These are phyloP conservation scores for Cyclophora albipunctata DNA, from an alignment of 2,888 invertebrate genomes.

Conservation along the genomic window DNA sequence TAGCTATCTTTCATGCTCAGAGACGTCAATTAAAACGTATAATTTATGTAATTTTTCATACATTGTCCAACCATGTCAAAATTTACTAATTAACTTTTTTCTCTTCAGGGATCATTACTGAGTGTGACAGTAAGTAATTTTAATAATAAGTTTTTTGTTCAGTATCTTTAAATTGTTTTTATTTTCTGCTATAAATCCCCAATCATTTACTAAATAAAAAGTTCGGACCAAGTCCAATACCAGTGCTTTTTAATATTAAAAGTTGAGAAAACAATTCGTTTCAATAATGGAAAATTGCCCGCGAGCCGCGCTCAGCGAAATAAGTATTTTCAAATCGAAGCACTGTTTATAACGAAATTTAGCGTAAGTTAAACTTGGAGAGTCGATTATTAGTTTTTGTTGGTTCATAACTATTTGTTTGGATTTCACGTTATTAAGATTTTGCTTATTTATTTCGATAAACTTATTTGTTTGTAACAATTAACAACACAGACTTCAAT, in stretches of 20 bases:
- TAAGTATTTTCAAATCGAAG: conserved; percentile 56
- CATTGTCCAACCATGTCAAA: too few relatives aligned
- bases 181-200: too few relatives aligned
- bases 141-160: too few relatives aligned
- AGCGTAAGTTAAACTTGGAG: conserved; percentile 41
- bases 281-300: conserved; percentile 59
- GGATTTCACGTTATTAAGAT: neutral
- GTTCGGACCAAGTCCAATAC: conserved; percentile 36
- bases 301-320: conserved; percentile 50
- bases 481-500: too few relatives aligned
- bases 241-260: conserved; percentile 52
- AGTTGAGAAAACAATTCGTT: conserved; percentile 63
- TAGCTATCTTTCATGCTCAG: too few relatives aligned
- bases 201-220: conserved; percentile 4
- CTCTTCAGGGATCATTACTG: too few relatives aligned
- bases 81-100: too few relatives aligned
- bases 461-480: too few relatives aligned
- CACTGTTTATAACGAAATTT: conserved; percentile 55
- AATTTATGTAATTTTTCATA: too few relatives aligned
- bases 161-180: too few relatives aligned
- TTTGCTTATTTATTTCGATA: conserved; percentile 2
- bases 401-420: conserved; percentile 7
- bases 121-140: too few relatives aligned
- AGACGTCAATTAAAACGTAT: too few relatives aligned
- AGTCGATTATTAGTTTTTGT: conserved; percentile 40